These are phyloP conservation scores for Rhopalosiphum padi DNA, from an alignment of 1,140 invertebrate genomes.

Conservation along the genomic window DNA sequence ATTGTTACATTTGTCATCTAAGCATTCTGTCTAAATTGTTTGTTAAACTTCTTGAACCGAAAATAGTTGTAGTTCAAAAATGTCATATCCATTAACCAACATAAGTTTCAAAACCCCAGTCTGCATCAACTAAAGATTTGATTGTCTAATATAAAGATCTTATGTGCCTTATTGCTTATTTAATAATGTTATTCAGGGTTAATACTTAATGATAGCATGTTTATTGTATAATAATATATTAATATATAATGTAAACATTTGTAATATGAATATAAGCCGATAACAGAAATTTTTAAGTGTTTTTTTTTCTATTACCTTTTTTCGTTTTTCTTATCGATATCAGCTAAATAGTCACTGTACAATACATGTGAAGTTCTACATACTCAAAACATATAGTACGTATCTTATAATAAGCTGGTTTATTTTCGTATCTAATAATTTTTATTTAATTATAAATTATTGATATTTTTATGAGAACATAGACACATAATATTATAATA, in stretches of 20 bases:
- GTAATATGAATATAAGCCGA: background rate
- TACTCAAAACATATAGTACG: background rate
- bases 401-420: background rate
- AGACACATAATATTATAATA: background rate
- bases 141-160: background rate
- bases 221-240: background rate
- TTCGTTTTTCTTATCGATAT: background rate
- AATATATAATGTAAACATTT: background rate
- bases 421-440: background rate
- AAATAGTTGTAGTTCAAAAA: constrained; percentile 4
- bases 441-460: no score
- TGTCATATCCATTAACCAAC: background rate
- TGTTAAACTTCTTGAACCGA: background rate
- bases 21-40: background rate
- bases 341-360: background rate
- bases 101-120: background rate
- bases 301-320: background rate
- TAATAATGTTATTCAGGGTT: background rate
- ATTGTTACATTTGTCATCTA: background rate
- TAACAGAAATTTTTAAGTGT: background rate
- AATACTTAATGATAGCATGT: background rate
- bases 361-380: background rate
- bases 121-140: background rate
- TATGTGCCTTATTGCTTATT: background rate
- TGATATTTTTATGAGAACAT: background rate